Evolutionary conservation across 2,797 vertebrate genomes (phyloP), one percentile per base, ranked within the genome.

Genomic region (Petrocephalus sullivani): DNA sequence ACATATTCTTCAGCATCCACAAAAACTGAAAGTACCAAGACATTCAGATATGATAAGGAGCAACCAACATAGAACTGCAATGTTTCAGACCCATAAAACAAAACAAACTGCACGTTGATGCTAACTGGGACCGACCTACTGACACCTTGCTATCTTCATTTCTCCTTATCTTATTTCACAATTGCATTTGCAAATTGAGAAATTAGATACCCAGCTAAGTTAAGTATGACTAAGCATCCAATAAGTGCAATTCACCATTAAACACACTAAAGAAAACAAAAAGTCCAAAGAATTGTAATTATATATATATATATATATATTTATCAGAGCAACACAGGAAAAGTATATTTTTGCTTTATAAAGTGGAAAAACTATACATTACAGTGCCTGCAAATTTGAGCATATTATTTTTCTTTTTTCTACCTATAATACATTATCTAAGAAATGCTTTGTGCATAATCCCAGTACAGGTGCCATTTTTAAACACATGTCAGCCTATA

Each of bases 1-100:
- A 94, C n/a, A 94, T 91, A 91, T 61, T 60, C 86, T 87, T 89
- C 90, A 93, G 88, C 88, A 90, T 85, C 88, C 61, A 28, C 21
- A 21, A 86, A 86, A 85, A 75, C 4, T 14, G 2, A 54, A 57
- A 16, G 41, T 33, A 41, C 49, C 12, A 33, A 86, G 53, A 33
- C 33, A 88, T 56, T 83, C 33, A 75, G 85, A 57, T 37, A 85
- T 21, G 23, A 19, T 16, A 57, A 19, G 21, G 56, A 58, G 75
- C 71, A 86, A 19, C 28, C 37, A 87, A 41, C 3, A 54, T 23
- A 23, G n/a, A 51, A 51, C 81, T 83, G 21, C 60, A 46, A 64
- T 58, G 53, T 37, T 57, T 75, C 23, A 51, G 16, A 33, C 19
- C 3, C 19, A 54, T 3, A 16, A 0, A 28, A 21, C 19, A 33